phyloP scores from a whole-genome alignment of 2,113 vertebrate genomes.

The Oostethus manadensis region DNA sequence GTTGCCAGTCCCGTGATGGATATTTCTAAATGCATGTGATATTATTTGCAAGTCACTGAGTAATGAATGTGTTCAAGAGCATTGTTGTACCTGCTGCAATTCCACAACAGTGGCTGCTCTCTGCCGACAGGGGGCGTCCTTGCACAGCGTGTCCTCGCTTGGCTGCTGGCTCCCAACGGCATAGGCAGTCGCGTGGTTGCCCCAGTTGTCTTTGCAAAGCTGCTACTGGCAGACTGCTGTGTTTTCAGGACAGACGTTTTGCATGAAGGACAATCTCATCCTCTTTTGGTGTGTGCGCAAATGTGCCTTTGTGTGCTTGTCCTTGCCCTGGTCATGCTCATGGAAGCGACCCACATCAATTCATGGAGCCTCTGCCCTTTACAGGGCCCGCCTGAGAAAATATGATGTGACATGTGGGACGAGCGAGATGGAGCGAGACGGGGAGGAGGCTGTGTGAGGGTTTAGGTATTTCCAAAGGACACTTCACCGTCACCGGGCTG shows the following conservation, averaged over 20 bases:
- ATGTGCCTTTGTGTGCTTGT: constrained; percentile 13
- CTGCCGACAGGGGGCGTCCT: constrained; percentile 62
- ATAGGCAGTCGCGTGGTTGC: constrained; percentile 11
- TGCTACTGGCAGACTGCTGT: neutral
- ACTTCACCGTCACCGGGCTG: constrained; percentile 12
- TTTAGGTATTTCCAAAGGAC: constrained; percentile 40
- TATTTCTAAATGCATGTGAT: constrained; percentile 62
- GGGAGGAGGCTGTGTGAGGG: constrained; percentile 18
- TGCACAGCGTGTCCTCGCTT: constrained; percentile 38
- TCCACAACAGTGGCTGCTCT: neutral
- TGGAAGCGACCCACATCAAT: constrained; percentile 55
- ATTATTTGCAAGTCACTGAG: constrained; percentile 58
- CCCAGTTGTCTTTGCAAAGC: constrained; percentile 2
- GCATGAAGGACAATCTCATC: constrained; percentile 39
- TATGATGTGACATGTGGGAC: constrained; percentile 68
- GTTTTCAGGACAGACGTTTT: neutral
- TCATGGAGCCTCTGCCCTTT: constrained; percentile 65
- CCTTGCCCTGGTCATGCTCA: constrained; percentile 44
- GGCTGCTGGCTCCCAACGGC: neutral
- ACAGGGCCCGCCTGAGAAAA: constrained; percentile 51
- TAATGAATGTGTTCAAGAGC: constrained; percentile 69
- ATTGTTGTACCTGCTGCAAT: constrained; percentile 39
- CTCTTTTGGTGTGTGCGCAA: constrained; percentile 4
- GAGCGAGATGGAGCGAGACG: constrained; percentile 43
- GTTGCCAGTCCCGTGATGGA: constrained; percentile 49